phyloP scores from a whole-genome alignment of 2,113 vertebrate genomes.

The Dolichallabes microphthalmus region DNA sequence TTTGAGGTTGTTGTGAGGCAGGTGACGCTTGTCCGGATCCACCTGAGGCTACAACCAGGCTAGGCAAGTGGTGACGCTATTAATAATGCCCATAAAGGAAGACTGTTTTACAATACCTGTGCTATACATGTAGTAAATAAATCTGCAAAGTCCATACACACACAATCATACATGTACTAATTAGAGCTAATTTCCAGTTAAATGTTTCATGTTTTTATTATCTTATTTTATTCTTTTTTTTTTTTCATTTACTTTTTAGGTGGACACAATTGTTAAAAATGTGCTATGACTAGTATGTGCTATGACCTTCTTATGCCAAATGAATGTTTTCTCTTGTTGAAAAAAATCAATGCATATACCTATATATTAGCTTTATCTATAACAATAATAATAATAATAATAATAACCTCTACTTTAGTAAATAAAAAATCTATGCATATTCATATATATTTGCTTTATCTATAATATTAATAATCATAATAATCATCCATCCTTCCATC shows the following conservation, averaged over 20 bases:
- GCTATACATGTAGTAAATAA: conserved; percentile 5
- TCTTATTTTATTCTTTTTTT: neutral
- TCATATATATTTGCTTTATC: too few relatives aligned
- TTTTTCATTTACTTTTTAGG: neutral
- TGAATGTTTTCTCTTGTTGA: too few relatives aligned
- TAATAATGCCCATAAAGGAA: neutral
- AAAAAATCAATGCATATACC: too few relatives aligned
- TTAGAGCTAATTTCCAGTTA: too few relatives aligned
- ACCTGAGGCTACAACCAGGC: conserved; percentile 9
- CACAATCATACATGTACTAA: conserved; percentile 2
- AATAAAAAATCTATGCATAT: too few relatives aligned
- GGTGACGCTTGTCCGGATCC: neutral
- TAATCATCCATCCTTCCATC: too few relatives aligned
- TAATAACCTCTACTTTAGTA: too few relatives aligned
- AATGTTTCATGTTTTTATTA: neutral
- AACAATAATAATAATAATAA: too few relatives aligned
- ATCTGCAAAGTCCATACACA: conserved; percentile 18
- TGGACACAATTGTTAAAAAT: neutral
- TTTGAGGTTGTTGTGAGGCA: neutral
- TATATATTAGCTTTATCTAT: too few relatives aligned
- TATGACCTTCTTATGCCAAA: neutral
- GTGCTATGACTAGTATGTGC: neutral
- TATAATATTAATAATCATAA: too few relatives aligned
- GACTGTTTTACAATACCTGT: conserved; percentile 1
- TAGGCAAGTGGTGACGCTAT: neutral